These are phyloP conservation scores for Lagodon rhomboides DNA, from an alignment of 2,797 vertebrate species.

Conservation along the genomic window DNA sequence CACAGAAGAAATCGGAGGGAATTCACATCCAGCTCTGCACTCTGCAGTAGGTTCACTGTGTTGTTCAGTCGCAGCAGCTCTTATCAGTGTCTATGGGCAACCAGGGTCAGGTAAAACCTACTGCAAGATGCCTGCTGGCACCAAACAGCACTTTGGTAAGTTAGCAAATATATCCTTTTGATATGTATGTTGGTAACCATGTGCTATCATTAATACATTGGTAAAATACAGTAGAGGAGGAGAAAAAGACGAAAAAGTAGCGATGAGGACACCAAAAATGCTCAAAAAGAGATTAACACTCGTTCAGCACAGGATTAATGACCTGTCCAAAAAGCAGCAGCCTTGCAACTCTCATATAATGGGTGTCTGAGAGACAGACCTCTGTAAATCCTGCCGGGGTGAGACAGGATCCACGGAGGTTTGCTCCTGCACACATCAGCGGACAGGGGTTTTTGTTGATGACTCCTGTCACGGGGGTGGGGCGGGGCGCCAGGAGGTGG, in stretches of 20 bases:
- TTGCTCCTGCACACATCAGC: constrained; percentile 24
- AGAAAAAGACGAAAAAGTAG: neutral
- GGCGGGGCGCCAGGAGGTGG: neutral
- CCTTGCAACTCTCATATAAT: constrained; percentile 5
- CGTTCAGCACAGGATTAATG: constrained; percentile 9
- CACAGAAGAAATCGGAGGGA: neutral
- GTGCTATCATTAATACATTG: neutral
- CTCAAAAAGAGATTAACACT: neutral
- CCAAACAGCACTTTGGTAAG: too few relatives aligned
- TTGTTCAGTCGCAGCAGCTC: neutral
- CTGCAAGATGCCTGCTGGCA: too few relatives aligned
- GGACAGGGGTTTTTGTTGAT: constrained; percentile 28
- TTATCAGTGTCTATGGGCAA: neutral
- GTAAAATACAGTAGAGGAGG: neutral
- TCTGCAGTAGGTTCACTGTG: neutral
- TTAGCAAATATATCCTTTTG: too few relatives aligned
- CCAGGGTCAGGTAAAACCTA: neutral
- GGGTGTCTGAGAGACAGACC: constrained; percentile 6
- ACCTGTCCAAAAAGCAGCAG: neutral
- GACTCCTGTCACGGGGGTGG: neutral
- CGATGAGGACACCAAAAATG: too few relatives aligned
- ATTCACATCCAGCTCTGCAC: neutral
- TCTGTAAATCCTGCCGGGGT: constrained; percentile 33
- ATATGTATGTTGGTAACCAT: neutral
- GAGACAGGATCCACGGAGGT: constrained; percentile 28